Conservation (phyloP, 2,888 invertebrate genomes). For the Operophtera brumata region DNA sequence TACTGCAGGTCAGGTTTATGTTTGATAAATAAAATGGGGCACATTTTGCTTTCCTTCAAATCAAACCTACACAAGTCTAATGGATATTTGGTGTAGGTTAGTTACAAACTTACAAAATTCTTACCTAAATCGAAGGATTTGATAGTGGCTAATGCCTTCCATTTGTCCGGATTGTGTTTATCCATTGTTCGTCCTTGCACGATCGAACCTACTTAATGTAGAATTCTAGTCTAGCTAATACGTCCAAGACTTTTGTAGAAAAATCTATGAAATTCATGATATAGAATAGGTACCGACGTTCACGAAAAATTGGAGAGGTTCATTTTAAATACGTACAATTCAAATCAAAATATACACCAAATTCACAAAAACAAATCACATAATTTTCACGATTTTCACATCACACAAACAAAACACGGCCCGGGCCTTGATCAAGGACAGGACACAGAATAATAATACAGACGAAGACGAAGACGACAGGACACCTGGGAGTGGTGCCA, state of each 20-base stretch:
- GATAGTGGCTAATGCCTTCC: constrained; percentile 70
- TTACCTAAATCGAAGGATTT: constrained; percentile 74
- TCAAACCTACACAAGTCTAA: too few species aligned
- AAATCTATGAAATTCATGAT: constrained; percentile 39
- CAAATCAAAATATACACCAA: constrained; percentile 1
- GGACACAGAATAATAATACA: too few species aligned
- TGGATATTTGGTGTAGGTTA: too few species aligned
- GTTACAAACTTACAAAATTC: constrained; percentile 2
- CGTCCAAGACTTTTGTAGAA: constrained; percentile 57
- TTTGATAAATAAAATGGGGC: too few species aligned
- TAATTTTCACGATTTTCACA: not conserved
- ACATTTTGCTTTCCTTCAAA: too few species aligned
- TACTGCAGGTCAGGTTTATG: too few species aligned
- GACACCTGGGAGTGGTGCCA: too few species aligned
- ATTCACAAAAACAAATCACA: constrained; percentile 6
- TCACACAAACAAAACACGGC: not conserved
- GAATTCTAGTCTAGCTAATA: too few species aligned
- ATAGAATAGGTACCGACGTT: not conserved
- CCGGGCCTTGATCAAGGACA: too few species aligned
- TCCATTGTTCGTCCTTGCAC: constrained; percentile 50
- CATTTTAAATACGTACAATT: constrained; percentile 5
- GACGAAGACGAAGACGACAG: too few species aligned
- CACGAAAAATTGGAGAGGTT: constrained; percentile 3
- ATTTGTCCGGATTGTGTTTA: constrained; percentile 59
- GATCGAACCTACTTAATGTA: constrained; percentile 35